Evolutionary conservation across 2,113 vertebrate genomes (phyloP).

Genomic region (Apus apus): DNA sequence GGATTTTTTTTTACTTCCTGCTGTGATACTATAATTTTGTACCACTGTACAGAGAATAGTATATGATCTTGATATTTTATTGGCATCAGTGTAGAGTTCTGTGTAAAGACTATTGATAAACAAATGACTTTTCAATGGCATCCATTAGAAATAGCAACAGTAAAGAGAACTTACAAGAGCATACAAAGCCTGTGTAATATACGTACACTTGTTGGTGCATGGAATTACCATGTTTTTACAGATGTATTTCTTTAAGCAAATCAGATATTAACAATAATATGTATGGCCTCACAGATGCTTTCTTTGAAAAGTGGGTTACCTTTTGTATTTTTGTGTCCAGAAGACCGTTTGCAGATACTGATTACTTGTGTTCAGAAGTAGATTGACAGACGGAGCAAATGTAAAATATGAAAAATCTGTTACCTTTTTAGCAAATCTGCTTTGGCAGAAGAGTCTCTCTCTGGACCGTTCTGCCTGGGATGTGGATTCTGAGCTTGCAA

Average conservation of each 20-base stretch:
- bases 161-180: background rate
- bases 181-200: background rate
- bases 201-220: background rate
- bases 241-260: background rate
- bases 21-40: background rate
- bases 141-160: background rate
- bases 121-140: background rate
- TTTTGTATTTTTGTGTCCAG: background rate
- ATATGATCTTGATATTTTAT: background rate
- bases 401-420: background rate
- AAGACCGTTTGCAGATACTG: background rate
- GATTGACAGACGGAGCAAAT: background rate
- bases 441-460: slow-evolving; percentile 89
- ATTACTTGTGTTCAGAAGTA: background rate
- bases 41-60: background rate
- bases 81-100: background rate
- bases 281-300: background rate
- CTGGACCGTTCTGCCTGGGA: slow-evolving; percentile 84
- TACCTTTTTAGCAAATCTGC: slow-evolving; percentile 76
- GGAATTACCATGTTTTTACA: background rate
- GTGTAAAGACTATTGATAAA: background rate
- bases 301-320: background rate
- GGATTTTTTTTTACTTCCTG: background rate
- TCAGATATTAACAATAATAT: background rate
- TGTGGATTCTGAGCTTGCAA: slow-evolving; percentile 86